These are phyloP conservation scores for Lateolabrax maculatus DNA, from an alignment of 2,797 vertebrate species.

Conservation along the genomic window DNA sequence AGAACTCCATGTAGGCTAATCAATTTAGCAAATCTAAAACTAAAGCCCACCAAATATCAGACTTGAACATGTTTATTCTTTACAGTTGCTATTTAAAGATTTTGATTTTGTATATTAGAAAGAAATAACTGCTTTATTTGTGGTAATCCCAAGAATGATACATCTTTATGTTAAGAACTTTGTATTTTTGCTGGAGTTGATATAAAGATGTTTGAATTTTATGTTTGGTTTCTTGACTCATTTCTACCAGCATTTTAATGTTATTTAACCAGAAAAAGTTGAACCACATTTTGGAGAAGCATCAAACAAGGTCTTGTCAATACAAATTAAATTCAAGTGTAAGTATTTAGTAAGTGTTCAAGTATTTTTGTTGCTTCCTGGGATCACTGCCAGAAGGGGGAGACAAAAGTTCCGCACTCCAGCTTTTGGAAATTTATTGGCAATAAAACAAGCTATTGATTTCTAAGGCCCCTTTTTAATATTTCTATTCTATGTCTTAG, in stretches of 20 bases:
- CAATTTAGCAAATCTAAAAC: slow-evolving; percentile 71
- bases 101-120: slow-evolving; percentile 86
- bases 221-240: slow-evolving; percentile 45
- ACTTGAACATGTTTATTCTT: slow-evolving; percentile 85
- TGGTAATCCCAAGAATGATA: slow-evolving; percentile 81
- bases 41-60: slow-evolving; percentile 83
- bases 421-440: too few relatives aligned
- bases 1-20: slow-evolving; percentile 73
- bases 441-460: too few relatives aligned
- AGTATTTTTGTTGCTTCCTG: too few relatives aligned
- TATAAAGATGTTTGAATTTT: slow-evolving; percentile 83
- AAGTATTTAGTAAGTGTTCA: too few relatives aligned
- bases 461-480: too few relatives aligned
- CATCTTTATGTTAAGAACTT: slow-evolving; percentile 80
- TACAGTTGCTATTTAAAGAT: slow-evolving; percentile 86
- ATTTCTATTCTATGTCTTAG: too few relatives aligned
- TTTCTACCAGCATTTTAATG: slow-evolving; percentile 1
- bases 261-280: background rate
- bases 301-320: background rate
- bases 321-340: background rate
- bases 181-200: slow-evolving; percentile 85
- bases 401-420: too few relatives aligned
- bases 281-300: background rate
- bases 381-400: too few relatives aligned
- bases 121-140: slow-evolving; percentile 85